Conservation (phyloP, 2,113 vertebrate species). For the Labeo rohita region DNA sequence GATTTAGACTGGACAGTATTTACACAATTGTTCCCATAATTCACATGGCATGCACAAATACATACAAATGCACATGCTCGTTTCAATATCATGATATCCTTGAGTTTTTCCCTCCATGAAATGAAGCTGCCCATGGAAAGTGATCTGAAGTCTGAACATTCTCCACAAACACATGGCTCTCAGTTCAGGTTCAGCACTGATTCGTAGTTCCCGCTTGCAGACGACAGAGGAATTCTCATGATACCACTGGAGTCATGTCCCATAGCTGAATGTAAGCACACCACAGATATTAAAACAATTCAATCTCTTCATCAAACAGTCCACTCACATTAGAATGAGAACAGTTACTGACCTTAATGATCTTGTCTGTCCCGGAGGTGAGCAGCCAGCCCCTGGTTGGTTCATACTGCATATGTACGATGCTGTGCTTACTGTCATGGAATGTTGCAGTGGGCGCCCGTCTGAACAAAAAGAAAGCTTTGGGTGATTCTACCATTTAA, state of each 20-base stretch:
- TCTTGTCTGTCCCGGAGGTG: constrained; percentile 92
- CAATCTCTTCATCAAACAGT: not conserved
- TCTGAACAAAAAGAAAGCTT: constrained; percentile 69
- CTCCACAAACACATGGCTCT: not conserved
- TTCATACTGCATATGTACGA: constrained; percentile 93
- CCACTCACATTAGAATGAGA: not conserved
- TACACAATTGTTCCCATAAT: constrained; percentile 33
- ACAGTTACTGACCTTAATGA: constrained; percentile 86
- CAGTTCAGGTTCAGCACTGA: not conserved
- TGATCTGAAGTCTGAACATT: not conserved
- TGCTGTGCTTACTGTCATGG: constrained; percentile 94
- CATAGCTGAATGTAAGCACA: constrained; percentile 83
- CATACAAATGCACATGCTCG: constrained; percentile 15
- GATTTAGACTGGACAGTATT: constrained; percentile 8
- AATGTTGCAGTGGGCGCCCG: constrained; percentile 95
- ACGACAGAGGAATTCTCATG: constrained; percentile 75
- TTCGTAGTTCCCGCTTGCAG: not conserved
- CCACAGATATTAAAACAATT: not conserved
- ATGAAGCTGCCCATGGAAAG: not conserved
- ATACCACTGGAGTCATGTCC: constrained; percentile 98
- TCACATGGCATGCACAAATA: constrained; percentile 26
- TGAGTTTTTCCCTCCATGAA: constrained; percentile 8
- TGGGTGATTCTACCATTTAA: not conserved
- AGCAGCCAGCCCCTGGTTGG: constrained; percentile 91
- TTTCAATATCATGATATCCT: not conserved